Conservation (phyloP, 2,888 invertebrate species). For the Spisula solida region DNA sequence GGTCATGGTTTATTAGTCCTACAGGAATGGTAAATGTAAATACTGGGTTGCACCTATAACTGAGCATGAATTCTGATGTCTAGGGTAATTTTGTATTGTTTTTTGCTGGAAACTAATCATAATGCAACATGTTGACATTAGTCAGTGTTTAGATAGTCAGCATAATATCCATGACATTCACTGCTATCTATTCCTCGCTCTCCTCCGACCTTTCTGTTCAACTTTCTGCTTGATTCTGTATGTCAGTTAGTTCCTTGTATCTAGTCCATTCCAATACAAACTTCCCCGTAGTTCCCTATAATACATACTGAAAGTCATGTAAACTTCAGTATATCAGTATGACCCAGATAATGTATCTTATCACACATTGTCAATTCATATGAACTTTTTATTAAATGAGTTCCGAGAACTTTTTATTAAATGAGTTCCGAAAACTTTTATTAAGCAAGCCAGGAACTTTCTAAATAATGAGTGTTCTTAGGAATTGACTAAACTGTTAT, state of each 20-base stretch:
- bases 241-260: background rate
- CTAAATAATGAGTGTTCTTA: too few relatives aligned
- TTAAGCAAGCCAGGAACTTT: too few relatives aligned
- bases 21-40: background rate
- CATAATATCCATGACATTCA: slow-evolving; percentile 16
- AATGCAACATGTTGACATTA: background rate
- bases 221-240: background rate
- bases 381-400: too few relatives aligned
- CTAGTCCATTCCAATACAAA: too few relatives aligned
- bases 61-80: too few relatives aligned
- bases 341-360: too few relatives aligned
- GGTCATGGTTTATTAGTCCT: background rate
- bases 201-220: slow-evolving; percentile 18
- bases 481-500: too few relatives aligned
- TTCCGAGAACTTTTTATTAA: too few relatives aligned
- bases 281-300: background rate
- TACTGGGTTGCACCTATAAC: background rate
- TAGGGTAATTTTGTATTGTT: background rate
- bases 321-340: background rate
- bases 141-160: background rate
- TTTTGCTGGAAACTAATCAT: background rate
- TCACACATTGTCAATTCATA: too few relatives aligned
- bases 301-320: background rate
- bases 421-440: too few relatives aligned
- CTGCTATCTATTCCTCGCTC: slow-evolving; percentile 18